Evolutionary conservation across 2,888 invertebrate species (phyloP).

Genomic region (Aromia moschata): DNA sequence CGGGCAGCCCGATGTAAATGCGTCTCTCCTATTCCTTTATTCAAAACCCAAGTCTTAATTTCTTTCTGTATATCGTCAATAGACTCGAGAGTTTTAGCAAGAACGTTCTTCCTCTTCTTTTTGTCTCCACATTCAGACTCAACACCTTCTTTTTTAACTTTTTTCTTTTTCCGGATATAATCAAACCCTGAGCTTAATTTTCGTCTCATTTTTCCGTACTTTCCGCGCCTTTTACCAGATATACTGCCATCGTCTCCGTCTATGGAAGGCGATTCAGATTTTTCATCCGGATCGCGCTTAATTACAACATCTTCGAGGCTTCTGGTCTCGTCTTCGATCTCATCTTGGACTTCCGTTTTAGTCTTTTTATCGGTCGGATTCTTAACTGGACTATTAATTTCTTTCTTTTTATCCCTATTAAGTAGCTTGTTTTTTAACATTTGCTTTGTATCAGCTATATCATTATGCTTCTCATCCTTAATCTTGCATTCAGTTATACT

Average conservation of each 20-base stretch:
- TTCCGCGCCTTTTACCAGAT: constrained; percentile 64
- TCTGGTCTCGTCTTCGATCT: constrained; percentile 53
- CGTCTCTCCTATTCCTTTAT: constrained; percentile 94
- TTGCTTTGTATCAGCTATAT: constrained; percentile 42
- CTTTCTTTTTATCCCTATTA: constrained; percentile 44
- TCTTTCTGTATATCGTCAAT: constrained; percentile 84
- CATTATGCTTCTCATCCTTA: constrained; percentile 28
- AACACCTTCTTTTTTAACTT: constrained; percentile 69
- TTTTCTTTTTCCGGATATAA: constrained; percentile 90
- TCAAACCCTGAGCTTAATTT: constrained; percentile 88
- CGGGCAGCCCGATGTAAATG: constrained; percentile 91
- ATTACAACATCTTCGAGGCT: constrained; percentile 45
- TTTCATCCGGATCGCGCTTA: constrained; percentile 57
- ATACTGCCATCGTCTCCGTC: constrained; percentile 56
- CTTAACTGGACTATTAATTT: constrained; percentile 50
- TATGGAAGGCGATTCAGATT: constrained; percentile 58
- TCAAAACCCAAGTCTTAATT: constrained; percentile 90
- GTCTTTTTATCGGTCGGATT: constrained; percentile 50
- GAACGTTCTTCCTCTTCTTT: constrained; percentile 55
- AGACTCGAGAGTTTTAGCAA: constrained; percentile 69
- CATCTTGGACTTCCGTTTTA: constrained; percentile 50
- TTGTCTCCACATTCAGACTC: constrained; percentile 42
- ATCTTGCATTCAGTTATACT: constrained; percentile 19
- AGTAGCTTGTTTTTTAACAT: constrained; percentile 49
- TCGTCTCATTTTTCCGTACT: constrained; percentile 73